Conservation (phyloP, 1,140 invertebrate species). For the Myzus persicae region DNA sequence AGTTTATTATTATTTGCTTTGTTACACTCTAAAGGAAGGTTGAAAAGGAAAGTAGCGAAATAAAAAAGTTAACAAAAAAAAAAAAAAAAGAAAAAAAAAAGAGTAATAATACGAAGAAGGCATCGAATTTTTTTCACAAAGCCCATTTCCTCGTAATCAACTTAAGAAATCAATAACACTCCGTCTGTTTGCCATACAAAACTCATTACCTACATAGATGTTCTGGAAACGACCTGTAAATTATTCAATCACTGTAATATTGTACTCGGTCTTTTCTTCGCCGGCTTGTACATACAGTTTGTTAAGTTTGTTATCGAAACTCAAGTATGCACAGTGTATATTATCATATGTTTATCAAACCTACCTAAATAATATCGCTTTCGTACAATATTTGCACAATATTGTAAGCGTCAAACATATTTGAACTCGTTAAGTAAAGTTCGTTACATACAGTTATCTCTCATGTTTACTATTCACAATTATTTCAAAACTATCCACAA, state of each 20-base stretch:
- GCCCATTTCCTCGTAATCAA: background rate
- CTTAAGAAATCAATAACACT: constrained; percentile 9
- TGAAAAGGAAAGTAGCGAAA: constrained; percentile 6
- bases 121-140: constrained; percentile 16
- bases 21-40: background rate
- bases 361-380: background rate
- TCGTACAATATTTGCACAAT: background rate
- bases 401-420: background rate
- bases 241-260: background rate
- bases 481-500: background rate
- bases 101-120: constrained; percentile 9
- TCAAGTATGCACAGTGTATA: background rate
- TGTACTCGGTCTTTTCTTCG: no score
- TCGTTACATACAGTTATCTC: background rate
- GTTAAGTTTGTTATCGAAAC: no score
- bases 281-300: no score
- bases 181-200: background rate
- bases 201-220: background rate
- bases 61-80: constrained; percentile 11
- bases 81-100: background rate
- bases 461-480: background rate
- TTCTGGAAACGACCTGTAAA: background rate
- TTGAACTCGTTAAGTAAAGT: background rate
- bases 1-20: constrained; percentile 24
- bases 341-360: background rate